Conservation (phyloP, 1,140 invertebrate species). For the Drosophila seguyi region DNA sequence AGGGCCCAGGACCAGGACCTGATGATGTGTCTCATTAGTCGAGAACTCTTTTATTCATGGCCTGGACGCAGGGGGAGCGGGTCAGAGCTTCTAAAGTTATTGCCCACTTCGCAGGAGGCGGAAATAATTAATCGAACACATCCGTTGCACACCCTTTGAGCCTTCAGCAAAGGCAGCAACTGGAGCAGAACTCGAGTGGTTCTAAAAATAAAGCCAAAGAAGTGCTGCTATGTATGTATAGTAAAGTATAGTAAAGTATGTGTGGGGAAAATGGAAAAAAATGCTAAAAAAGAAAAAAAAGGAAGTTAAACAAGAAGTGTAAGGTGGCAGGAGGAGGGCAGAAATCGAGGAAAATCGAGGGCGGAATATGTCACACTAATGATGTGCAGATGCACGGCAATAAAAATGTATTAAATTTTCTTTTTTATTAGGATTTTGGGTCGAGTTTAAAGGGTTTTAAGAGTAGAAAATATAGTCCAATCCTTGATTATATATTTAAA, state of each 20-base stretch:
- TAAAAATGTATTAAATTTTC: not conserved
- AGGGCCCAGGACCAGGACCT: constrained; percentile 26
- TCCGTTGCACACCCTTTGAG: constrained; percentile 54
- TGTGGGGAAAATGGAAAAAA: constrained; percentile 4
- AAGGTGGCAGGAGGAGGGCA: not conserved
- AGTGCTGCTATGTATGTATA: no score
- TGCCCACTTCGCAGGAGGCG: constrained; percentile 34
- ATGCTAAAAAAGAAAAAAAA: constrained; percentile 4
- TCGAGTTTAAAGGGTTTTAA: not conserved
- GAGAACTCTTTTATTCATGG: constrained; percentile 48
- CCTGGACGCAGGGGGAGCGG: not conserved
- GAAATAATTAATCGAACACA: constrained; percentile 58
- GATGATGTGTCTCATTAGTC: constrained; percentile 50
- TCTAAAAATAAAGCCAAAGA: constrained; percentile 47
- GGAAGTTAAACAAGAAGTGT: not conserved
- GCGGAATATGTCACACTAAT: constrained; percentile 39
- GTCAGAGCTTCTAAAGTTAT: constrained; percentile 36
- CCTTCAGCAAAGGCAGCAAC: constrained; percentile 21
- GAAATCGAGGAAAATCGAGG: constrained; percentile 1
- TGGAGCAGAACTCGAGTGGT: constrained; percentile 44
- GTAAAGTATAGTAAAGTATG: no score
- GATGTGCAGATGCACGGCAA: constrained; percentile 23
- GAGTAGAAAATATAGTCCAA: not conserved
- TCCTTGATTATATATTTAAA: no score
- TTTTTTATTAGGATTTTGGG: not conserved